These are phyloP conservation scores for Ephydatia muelleri DNA, from an alignment of 37 sponge, comb jelly and placozoan species.

Conservation along the genomic window DNA sequence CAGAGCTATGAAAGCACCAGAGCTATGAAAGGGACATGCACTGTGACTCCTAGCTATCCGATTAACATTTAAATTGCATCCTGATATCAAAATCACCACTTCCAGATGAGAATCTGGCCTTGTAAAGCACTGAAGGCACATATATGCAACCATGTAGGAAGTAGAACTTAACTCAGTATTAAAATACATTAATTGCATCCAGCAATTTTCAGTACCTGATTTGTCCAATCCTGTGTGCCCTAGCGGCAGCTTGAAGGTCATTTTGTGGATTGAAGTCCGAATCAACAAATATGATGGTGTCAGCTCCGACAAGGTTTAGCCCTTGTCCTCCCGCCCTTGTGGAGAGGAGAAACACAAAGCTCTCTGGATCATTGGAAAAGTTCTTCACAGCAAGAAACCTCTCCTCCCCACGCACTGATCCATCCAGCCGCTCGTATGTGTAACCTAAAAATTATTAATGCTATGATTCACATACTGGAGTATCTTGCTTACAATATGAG, in stretches of 20 bases:
- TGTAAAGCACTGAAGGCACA: background rate
- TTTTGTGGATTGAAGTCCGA: slow-evolving; percentile 94
- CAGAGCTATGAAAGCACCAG: too few species aligned
- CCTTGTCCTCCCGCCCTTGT: slow-evolving; percentile 93
- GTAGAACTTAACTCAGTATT: background rate
- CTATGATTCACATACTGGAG: background rate
- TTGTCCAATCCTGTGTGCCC: slow-evolving; percentile 90
- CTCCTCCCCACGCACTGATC: slow-evolving; percentile 92
- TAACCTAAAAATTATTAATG: slow-evolving; percentile 47
- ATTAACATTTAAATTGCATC: too few species aligned
- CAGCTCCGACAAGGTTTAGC: slow-evolving; percentile 86
- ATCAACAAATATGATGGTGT: slow-evolving; percentile 87
- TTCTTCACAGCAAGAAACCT: slow-evolving; percentile 82
- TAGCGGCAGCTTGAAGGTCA: slow-evolving; percentile 95
- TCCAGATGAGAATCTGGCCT: too few species aligned
- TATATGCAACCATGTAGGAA: background rate
- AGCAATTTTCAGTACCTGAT: too few species aligned
- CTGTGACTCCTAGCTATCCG: too few species aligned
- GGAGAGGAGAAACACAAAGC: slow-evolving; percentile 82
- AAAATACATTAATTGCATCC: too few species aligned
- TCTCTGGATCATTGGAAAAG: slow-evolving; percentile 76
- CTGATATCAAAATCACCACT: too few species aligned
- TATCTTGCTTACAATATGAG: background rate
- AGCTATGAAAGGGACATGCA: too few species aligned
- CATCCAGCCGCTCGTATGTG: slow-evolving; percentile 90